Evolutionary conservation across 2,888 invertebrate genomes (phyloP).

Genomic region (Rutpela maculata): DNA sequence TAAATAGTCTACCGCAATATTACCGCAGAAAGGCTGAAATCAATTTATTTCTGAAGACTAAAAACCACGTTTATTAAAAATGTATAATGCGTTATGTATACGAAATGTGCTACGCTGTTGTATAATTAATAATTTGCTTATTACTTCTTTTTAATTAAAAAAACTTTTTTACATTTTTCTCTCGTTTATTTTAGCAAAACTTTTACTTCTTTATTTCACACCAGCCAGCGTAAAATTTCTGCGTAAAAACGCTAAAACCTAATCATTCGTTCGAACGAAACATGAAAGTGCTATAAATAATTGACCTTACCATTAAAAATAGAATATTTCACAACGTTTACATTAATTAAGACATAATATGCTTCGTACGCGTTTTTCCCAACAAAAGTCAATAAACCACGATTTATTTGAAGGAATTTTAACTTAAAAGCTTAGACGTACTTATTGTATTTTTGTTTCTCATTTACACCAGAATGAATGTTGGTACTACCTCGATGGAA

Average conservation of each 20-base stretch:
- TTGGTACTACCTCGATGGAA: too few species aligned
- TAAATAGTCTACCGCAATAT: too few species aligned
- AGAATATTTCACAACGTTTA: conserved; percentile 32
- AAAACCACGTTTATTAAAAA: too few species aligned
- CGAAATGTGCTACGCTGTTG: too few species aligned
- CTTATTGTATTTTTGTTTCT: not conserved
- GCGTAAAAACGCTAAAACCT: not conserved
- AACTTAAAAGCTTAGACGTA: not conserved
- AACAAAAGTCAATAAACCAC: conserved; percentile 5
- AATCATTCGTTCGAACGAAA: conserved; percentile 3
- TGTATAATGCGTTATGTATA: too few species aligned
- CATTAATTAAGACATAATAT: conserved; percentile 15
- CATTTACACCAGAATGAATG: not conserved
- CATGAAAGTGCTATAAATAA: conserved; percentile 22
- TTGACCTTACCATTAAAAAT: conserved; percentile 35
- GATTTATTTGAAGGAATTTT: not conserved
- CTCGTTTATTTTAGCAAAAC: not conserved
- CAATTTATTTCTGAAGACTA: too few species aligned
- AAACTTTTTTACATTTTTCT: too few species aligned
- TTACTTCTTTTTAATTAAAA: too few species aligned
- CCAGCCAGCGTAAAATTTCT: not conserved
- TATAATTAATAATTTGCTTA: too few species aligned
- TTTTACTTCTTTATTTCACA: not conserved
- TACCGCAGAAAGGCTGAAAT: too few species aligned
- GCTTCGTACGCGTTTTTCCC: not conserved